Evolutionary conservation across 1,140 invertebrate genomes (phyloP).

Genomic region (Ooceraea biroi): DNA sequence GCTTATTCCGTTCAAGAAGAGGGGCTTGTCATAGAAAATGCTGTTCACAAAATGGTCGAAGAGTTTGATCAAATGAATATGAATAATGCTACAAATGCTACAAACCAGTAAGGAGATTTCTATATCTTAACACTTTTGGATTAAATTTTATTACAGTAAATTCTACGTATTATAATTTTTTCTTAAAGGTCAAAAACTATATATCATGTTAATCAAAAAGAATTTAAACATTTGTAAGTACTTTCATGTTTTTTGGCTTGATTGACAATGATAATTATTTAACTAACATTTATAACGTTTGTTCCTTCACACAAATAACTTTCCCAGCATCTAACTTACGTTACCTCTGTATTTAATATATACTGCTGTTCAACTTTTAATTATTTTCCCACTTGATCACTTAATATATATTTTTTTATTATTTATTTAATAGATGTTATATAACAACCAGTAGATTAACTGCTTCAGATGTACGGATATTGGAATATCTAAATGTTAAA

Average conservation of each 20-base stretch:
- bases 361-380: constrained; percentile 7
- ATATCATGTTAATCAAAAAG: constrained; percentile 70
- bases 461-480: neutral
- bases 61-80: constrained; percentile 61
- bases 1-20: constrained; percentile 84
- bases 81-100: constrained; percentile 36
- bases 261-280: constrained; percentile 25
- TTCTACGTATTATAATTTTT: constrained; percentile 65
- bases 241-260: constrained; percentile 45
- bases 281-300: constrained; percentile 45
- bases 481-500: neutral
- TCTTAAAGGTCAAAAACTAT: constrained; percentile 74
- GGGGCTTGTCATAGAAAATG: constrained; percentile 81
- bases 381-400: neutral
- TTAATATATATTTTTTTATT: no score
- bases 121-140: neutral
- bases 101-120: constrained; percentile 65
- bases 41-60: constrained; percentile 68
- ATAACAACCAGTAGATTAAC: constrained; percentile 38
- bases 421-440: constrained; percentile 44
- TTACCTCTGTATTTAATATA: neutral
- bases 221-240: constrained; percentile 74
- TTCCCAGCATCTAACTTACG: neutral
- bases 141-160: constrained; percentile 10
- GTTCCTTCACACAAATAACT: neutral